phyloP scores from a whole-genome alignment of 2,113 vertebrate genomes.

The Fulmarus glacialis region DNA sequence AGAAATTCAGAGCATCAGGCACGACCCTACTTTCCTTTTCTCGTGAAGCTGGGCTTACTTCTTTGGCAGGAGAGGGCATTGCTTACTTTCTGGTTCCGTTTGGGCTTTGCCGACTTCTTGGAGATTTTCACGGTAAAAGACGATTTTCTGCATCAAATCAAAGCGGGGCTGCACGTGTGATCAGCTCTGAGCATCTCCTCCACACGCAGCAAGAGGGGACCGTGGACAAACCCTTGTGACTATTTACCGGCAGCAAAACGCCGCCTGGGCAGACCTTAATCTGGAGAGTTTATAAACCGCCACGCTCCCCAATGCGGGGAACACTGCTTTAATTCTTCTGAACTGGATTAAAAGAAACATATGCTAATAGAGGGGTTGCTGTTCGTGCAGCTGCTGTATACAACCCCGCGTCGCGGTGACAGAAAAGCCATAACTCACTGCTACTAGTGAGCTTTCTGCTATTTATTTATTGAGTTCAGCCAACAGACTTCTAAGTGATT shows the following conservation, averaged over 20 bases:
- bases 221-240: rapidly evolving
- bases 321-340: not conserved
- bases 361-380: not conserved
- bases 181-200: not conserved
- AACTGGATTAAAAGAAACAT: not conserved
- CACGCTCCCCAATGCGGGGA: not conserved
- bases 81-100: not conserved
- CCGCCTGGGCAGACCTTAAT: not conserved
- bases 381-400: not conserved
- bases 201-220: rapidly evolving
- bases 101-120: not conserved
- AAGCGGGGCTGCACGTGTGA: rapidly evolving
- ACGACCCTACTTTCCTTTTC: not conserved
- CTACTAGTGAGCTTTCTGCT: not conserved
- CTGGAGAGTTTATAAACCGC: not conserved
- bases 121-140: rapidly evolving
- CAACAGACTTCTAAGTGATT: slow-evolving; percentile 40
- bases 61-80: not conserved
- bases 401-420: not conserved
- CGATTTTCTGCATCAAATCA: not conserved
- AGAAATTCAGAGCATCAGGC: not conserved
- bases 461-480: slow-evolving; percentile 39
- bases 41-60: rapidly evolving
- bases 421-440: slow-evolving; percentile 9
- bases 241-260: not conserved